These are phyloP conservation scores for Saccostrea glomerata DNA, from an alignment of 1,140 invertebrate genomes.

Conservation along the genomic window DNA sequence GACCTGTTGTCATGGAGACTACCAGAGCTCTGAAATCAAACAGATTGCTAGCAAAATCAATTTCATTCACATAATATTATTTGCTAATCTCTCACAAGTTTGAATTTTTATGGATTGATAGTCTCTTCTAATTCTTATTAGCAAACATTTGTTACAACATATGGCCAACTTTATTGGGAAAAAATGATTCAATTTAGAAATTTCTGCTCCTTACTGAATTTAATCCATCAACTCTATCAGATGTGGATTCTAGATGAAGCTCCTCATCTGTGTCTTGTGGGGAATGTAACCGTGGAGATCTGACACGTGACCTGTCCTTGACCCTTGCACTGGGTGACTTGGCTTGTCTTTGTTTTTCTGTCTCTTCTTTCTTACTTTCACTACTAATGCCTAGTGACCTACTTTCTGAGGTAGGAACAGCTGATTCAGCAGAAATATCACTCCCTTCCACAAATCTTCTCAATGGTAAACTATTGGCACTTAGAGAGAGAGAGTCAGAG, in stretches of 20 bases:
- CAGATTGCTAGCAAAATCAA: not conserved
- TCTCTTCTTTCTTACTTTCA: constrained; percentile 69
- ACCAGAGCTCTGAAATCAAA: not conserved
- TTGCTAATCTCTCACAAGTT: not conserved
- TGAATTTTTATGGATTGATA: too few species aligned
- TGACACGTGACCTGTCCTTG: constrained; percentile 72
- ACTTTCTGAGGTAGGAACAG: constrained; percentile 34
- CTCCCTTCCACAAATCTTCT: constrained; percentile 71
- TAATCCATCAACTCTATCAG: constrained; percentile 15
- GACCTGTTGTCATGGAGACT: constrained; percentile 22
- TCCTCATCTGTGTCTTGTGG: constrained; percentile 18
- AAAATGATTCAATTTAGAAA: not conserved
- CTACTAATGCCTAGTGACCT: not conserved
- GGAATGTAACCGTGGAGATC: constrained; percentile 64
- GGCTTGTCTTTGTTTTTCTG: constrained; percentile 66
- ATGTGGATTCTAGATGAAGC: not conserved
- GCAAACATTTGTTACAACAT: not conserved
- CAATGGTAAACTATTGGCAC: not conserved
- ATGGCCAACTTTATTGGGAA: not conserved
- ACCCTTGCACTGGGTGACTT: constrained; percentile 76
- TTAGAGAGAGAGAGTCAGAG: not conserved
- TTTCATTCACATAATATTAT: not conserved
- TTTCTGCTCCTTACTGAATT: not conserved
- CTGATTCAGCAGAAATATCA: constrained; percentile 56
- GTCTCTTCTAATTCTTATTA: not conserved